These are phyloP conservation scores for Sminthurides bifidus DNA, from an alignment of 1,140 invertebrate genomes.

Conservation along the genomic window DNA sequence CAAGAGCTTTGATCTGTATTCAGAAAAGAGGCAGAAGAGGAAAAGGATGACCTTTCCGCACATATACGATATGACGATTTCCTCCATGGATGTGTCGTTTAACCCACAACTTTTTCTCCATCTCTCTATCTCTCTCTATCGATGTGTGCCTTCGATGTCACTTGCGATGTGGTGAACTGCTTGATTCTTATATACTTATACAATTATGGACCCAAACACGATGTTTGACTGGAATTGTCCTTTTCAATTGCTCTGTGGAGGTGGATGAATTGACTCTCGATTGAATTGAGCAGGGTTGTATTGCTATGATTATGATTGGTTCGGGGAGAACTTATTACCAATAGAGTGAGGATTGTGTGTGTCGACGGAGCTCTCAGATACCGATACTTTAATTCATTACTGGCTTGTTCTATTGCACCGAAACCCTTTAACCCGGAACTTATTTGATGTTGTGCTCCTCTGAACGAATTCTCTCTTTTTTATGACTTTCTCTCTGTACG, in stretches of 20 bases:
- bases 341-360: too few species aligned
- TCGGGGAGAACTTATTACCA: too few species aligned
- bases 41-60: too few species aligned
- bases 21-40: too few species aligned
- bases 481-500: constrained; percentile 32
- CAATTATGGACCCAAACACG: too few species aligned
- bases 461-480: constrained; percentile 30
- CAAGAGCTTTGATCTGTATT: too few species aligned
- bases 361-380: too few species aligned
- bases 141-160: constrained; percentile 31
- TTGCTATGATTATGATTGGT: too few species aligned
- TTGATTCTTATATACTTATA: too few species aligned
- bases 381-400: not conserved
- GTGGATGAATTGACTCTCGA: constrained; percentile 7
- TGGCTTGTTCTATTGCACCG: constrained; percentile 28
- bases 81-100: constrained; percentile 25
- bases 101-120: too few species aligned
- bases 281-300: not conserved
- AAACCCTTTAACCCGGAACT: constrained; percentile 15
- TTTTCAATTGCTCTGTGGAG: constrained; percentile 4
- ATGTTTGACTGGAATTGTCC: constrained; percentile 1
- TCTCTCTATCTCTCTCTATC: constrained; percentile 27
- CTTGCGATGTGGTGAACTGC: constrained; percentile 22
- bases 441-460: constrained; percentile 31
- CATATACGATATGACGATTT: too few species aligned